Percentiles rank a stretch among this genome's conserved stretches.
Conservation (phyloP, 2,888 invertebrate genomes). For the Alcis repandata region DNA sequence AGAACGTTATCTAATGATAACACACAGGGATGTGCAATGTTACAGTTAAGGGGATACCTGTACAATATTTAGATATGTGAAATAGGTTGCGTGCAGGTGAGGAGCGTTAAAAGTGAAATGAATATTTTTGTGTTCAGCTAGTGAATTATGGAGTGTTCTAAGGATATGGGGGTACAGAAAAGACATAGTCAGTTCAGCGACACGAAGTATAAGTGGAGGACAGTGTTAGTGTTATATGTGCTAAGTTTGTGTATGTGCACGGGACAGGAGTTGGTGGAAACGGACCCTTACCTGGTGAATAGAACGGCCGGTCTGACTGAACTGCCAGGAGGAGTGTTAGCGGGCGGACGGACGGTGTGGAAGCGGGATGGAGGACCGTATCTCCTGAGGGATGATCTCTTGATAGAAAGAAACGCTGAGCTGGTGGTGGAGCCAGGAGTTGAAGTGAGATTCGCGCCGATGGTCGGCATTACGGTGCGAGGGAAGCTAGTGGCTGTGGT, state of each 20-base stretch:
- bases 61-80: slow-evolving; percentile 68
- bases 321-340: slow-evolving; percentile 88
- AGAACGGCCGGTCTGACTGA: slow-evolving; percentile 84
- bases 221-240: slow-evolving; percentile 66
- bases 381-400: slow-evolving; percentile 91
- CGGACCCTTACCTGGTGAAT: slow-evolving; percentile 79
- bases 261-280: slow-evolving; percentile 72
- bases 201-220: slow-evolving; percentile 86
- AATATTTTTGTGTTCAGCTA: slow-evolving; percentile 72
- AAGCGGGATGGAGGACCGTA: slow-evolving; percentile 90
- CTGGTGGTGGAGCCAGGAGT: slow-evolving; percentile 96
- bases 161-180: slow-evolving; percentile 81
- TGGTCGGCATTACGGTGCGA: slow-evolving; percentile 96
- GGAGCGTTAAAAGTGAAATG: slow-evolving; percentile 76
- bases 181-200: slow-evolving; percentile 84
- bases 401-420: slow-evolving; percentile 92
- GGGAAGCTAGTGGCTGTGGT: slow-evolving; percentile 96
- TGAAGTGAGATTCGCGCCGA: slow-evolving; percentile 95
- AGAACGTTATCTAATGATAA: slow-evolving; percentile 45
- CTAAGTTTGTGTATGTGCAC: slow-evolving; percentile 65
- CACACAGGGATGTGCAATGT: slow-evolving; percentile 50
- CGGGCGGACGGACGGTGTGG: slow-evolving; percentile 86
- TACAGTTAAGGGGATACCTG: slow-evolving; percentile 57
- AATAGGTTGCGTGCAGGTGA: slow-evolving; percentile 64
- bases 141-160: slow-evolving; percentile 73